Conservation (phyloP, 2,113 vertebrate genomes). For the Acanthisitta chloris region DNA sequence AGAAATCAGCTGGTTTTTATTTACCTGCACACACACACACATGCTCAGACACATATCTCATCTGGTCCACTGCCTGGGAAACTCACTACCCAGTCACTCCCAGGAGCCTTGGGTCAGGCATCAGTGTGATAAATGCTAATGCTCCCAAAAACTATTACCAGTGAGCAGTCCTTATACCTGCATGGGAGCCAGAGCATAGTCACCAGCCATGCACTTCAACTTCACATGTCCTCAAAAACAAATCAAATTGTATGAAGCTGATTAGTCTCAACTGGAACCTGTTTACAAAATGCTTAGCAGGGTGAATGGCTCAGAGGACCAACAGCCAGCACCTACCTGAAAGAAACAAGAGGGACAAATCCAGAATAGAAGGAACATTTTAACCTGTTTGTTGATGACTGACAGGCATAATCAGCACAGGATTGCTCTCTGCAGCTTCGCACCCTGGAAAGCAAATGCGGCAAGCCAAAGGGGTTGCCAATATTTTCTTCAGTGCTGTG, state of each 20-base stretch:
- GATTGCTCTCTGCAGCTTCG: background rate
- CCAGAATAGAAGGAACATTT: background rate
- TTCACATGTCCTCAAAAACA: accelerated
- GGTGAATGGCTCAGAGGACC: background rate
- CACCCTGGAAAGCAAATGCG: background rate
- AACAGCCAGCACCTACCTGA: background rate
- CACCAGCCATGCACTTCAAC: background rate
- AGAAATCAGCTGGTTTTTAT: background rate
- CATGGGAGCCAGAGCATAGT: background rate
- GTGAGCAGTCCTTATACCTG: background rate
- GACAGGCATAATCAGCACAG: background rate
- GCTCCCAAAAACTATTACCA: background rate
- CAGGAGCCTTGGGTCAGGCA: background rate
- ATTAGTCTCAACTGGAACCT: background rate
- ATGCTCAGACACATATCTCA: background rate
- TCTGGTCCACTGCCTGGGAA: background rate
- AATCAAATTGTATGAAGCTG: background rate
- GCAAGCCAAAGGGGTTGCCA: background rate
- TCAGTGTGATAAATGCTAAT: accelerated
- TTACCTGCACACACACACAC: background rate
- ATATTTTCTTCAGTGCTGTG: background rate
- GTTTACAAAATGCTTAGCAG: background rate
- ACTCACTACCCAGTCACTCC: background rate
- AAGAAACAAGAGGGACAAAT: background rate
- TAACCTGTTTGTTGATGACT: background rate